These are phyloP conservation scores for Amblyteles armatorius DNA, from an alignment of 2,888 invertebrate species.

Conservation along the genomic window DNA sequence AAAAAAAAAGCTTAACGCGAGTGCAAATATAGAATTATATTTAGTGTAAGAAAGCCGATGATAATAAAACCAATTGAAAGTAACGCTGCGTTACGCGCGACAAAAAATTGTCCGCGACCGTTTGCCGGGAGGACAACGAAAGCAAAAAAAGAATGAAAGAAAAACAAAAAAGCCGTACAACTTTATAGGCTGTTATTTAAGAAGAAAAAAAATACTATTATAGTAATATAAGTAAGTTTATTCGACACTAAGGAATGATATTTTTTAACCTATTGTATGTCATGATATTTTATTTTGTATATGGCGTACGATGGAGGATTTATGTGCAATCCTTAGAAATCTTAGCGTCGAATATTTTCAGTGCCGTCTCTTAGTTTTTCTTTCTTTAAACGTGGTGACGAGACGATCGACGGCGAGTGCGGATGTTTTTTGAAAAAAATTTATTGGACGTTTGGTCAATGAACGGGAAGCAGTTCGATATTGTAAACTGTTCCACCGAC, in stretches of 20 bases:
- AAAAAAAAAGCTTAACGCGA: slow-evolving; percentile 62
- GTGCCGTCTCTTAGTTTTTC: slow-evolving; percentile 43
- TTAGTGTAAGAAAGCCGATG: slow-evolving; percentile 55
- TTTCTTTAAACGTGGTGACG: slow-evolving; percentile 14
- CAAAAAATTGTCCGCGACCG: slow-evolving; percentile 7
- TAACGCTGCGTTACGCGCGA: slow-evolving; percentile 22
- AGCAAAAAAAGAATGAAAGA: slow-evolving; percentile 42
- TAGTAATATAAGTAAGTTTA: slow-evolving; percentile 57
- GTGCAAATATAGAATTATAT: slow-evolving; percentile 68
- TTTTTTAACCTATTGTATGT: slow-evolving; percentile 77
- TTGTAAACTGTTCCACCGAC: background rate
- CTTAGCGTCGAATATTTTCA: slow-evolving; percentile 23
- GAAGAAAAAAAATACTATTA: slow-evolving; percentile 56
- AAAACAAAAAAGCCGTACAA: slow-evolving; percentile 62
- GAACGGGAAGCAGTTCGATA: slow-evolving; percentile 27
- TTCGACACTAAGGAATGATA: slow-evolving; percentile 71
- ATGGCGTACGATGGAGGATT: slow-evolving; percentile 56
- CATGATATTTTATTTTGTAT: slow-evolving; percentile 78
- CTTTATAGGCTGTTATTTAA: slow-evolving; percentile 63
- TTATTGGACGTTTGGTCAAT: slow-evolving; percentile 36
- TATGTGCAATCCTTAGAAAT: slow-evolving; percentile 49
- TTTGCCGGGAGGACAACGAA: slow-evolving; percentile 36
- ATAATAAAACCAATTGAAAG: slow-evolving; percentile 54
- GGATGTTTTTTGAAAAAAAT: slow-evolving; percentile 30
- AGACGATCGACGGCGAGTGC: slow-evolving; percentile 29